Conservation (phyloP, 2,797 vertebrate species). For the Lacerta viridis region DNA sequence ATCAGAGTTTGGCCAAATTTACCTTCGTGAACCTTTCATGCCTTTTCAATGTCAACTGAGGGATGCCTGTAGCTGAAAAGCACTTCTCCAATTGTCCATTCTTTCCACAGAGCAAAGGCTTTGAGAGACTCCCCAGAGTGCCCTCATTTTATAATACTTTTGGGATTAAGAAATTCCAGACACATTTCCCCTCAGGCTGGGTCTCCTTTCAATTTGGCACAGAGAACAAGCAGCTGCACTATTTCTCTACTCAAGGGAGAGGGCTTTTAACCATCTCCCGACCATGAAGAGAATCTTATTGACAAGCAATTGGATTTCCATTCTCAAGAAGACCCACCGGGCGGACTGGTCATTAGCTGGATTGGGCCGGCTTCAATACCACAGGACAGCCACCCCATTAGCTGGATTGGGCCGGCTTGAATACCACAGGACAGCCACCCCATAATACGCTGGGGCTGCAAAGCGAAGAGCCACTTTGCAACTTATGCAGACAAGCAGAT, state of each 20-base stretch:
- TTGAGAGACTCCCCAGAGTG: conserved; percentile 65
- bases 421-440: not conserved
- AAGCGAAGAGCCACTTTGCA: not conserved
- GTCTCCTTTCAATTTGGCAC: conserved; percentile 76
- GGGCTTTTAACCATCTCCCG: conserved; percentile 67
- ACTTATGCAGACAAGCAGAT: not conserved
- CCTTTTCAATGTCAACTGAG: conserved; percentile 40
- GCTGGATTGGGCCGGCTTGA: not conserved
- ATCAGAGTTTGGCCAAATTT: not conserved
- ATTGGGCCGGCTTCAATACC: not conserved
- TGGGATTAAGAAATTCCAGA: conserved; percentile 77
- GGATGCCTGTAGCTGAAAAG: conserved; percentile 43
- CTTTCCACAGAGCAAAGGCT: conserved; percentile 43
- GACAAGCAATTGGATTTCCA: not conserved
- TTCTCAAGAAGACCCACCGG: not conserved
- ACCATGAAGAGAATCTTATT: not conserved
- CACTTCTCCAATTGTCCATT: not conserved
- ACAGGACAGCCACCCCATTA: not conserved
- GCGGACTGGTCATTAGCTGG: not conserved
- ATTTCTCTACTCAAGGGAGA: conserved; percentile 43
- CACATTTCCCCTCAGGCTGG: conserved; percentile 65
- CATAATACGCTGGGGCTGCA: no score
- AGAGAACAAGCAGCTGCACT: conserved; percentile 70
- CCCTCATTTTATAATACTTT: conserved; percentile 67
- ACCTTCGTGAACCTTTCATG: not conserved